phyloP scores from a whole-genome alignment of 2,113 vertebrate genomes.

The Podiceps cristatus region DNA sequence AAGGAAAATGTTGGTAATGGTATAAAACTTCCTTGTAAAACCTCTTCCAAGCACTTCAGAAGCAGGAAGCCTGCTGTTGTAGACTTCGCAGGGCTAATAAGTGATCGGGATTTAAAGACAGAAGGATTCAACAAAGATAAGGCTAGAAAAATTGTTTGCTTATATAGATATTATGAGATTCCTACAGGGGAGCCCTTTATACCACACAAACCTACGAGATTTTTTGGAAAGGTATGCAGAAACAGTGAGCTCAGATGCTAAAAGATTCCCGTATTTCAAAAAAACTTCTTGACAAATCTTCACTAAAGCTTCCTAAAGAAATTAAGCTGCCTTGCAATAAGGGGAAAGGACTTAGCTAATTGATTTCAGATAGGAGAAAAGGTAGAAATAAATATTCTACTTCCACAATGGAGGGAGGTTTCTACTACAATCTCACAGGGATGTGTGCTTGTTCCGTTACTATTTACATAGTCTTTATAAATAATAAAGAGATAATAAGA shows the following conservation, averaged over 20 bases:
- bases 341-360: neutral
- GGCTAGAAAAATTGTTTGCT: neutral
- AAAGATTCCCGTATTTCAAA: neutral
- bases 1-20: slow-evolving; percentile 45
- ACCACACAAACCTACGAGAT: neutral
- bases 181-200: neutral
- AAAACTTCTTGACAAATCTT: neutral
- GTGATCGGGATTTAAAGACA: neutral
- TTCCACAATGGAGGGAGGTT: neutral
- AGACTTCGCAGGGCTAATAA: neutral
- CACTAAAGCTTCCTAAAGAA: neutral
- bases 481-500: neutral
- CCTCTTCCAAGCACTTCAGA: slow-evolving; percentile 32
- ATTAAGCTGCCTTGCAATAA: neutral
- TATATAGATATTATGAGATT: neutral
- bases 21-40: slow-evolving; percentile 1
- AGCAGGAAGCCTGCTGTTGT: neutral
- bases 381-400: neutral
- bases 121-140: neutral
- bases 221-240: neutral
- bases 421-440: neutral
- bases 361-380: neutral
- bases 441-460: neutral
- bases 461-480: neutral
- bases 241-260: neutral